Percentiles rank a stretch among this genome's conserved stretches.
phyloP scores from a whole-genome alignment of 1,140 invertebrate genomes.

The Drosophila bocki region DNA sequence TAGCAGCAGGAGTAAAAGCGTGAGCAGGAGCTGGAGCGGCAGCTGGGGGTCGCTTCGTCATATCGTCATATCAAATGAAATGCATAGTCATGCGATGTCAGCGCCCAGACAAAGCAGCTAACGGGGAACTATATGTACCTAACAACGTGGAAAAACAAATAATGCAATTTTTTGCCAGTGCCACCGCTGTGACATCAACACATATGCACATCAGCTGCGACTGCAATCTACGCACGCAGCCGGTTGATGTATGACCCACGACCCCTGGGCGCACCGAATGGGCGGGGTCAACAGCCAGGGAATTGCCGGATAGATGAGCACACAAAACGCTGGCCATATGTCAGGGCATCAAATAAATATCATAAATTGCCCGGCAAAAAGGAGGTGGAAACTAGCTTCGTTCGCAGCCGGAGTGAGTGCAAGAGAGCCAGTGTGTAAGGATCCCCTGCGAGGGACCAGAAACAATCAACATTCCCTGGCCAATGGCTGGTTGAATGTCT shows the following conservation, averaged over 20 bases:
- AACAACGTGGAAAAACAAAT: constrained; percentile 69
- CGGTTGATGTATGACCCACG: constrained; percentile 65
- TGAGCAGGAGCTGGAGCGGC: not conserved
- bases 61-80: constrained; percentile 78
- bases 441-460: constrained; percentile 7
- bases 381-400: not conserved
- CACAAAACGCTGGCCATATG: constrained; percentile 72
- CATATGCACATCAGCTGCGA: constrained; percentile 31
- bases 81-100: constrained; percentile 71
- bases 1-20: not conserved
- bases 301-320: constrained; percentile 71
- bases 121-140: constrained; percentile 28
- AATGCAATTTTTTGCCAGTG: constrained; percentile 70
- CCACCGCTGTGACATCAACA: constrained; percentile 55
- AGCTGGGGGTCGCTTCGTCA: constrained; percentile 28
- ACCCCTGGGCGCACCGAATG: constrained; percentile 22
- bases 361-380: constrained; percentile 63
- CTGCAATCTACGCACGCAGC: constrained; percentile 60
- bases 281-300: constrained; percentile 62
- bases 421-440: constrained; percentile 14
- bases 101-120: constrained; percentile 31
- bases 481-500: constrained; percentile 11
- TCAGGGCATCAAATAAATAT: constrained; percentile 73
- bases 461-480: constrained; percentile 42
- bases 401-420: constrained; percentile 17